These are phyloP conservation scores for Ceyx margarethae DNA, from an alignment of 2,113 vertebrate genomes.

Conservation along the genomic window DNA sequence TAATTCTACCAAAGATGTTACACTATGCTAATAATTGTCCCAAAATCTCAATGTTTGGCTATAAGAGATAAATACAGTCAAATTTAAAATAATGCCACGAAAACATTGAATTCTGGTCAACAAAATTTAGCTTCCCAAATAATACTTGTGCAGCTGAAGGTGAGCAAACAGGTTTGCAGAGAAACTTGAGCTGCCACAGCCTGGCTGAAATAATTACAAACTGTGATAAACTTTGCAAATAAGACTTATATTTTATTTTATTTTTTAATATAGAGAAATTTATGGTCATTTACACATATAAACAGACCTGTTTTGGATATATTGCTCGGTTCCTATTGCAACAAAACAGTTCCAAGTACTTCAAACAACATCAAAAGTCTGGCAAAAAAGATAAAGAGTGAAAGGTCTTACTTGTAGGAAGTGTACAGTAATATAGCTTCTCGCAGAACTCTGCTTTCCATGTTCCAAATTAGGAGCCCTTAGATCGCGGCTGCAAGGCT, in stretches of 20 bases:
- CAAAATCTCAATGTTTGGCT: neutral
- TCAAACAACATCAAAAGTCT: neutral
- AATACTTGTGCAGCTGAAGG: neutral
- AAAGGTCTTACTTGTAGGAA: conserved; percentile 74
- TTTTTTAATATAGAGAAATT: neutral
- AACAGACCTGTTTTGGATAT: neutral
- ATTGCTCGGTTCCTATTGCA: neutral
- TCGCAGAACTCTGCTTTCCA: conserved; percentile 79
- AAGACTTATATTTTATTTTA: neutral
- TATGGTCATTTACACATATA: neutral
- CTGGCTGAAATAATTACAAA: neutral
- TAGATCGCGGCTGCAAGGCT: conserved; percentile 83
- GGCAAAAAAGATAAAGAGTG: conserved; percentile 39
- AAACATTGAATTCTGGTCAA: neutral
- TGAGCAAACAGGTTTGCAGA: neutral
- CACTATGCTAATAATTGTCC: neutral
- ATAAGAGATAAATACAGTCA: neutral
- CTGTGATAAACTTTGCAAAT: neutral
- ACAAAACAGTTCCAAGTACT: neutral
- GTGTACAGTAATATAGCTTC: conserved; percentile 68
- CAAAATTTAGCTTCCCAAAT: neutral
- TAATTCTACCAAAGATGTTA: neutral
- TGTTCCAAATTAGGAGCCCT: conserved; percentile 86
- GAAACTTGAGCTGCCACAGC: neutral
- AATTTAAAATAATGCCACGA: neutral